Base-by-base conservation (phyloP, 1,140 invertebrate species). In the Atta texana region DNA sequence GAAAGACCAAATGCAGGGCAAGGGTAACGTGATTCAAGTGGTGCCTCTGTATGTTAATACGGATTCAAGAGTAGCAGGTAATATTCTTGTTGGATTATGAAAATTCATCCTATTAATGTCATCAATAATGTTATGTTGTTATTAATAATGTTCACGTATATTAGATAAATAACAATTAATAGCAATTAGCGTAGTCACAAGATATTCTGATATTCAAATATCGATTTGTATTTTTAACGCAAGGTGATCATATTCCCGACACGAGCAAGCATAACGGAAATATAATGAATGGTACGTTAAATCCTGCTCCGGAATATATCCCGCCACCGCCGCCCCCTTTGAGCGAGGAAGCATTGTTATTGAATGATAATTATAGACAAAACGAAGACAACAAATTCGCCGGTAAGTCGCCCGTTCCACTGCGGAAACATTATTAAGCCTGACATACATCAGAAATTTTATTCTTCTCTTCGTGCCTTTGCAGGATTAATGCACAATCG, bases 401-500 rank as follows among this genome's bases (percentile, higher is more conserved):
- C 18, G 93, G 93, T 94, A 85, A 88, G 76, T 24, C 31, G n/a
- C 31, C 16, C 6, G 7, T 66, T 34, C 2, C 12, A 0, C 16
- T 2, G 10, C n/a, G 31, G n/a, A 34, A 49, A 59, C n/a, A 28
- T 71, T 16, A 75, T 44, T 44, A 66, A 14, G 18, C 16, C 34
- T n/a, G 21, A 61, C 12, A 16, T 5, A 61, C 21, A 12, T 69
- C 34, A 14, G 55, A 81, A 68, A 14, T 84, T 49, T 84, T 14
- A 71, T 81, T 68, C n/a, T 76, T 68, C n/a, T 28, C 24, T 66
- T 0, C 55, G 12, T 71, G 31, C 44, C 3, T 64, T 82, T 14
- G 39, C 44, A 97, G 97, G 97, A 82, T 96, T 98, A 86, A 95
- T 98, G 51, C 97, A 97, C 1, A 97, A 97, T 94, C 97, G 98